Percentiles rank a stretch among this genome's conserved stretches.
Conservation (phyloP, 37 sponge, comb jelly and placozoan species). For the Chondrilla cf. caribensis region DNA sequence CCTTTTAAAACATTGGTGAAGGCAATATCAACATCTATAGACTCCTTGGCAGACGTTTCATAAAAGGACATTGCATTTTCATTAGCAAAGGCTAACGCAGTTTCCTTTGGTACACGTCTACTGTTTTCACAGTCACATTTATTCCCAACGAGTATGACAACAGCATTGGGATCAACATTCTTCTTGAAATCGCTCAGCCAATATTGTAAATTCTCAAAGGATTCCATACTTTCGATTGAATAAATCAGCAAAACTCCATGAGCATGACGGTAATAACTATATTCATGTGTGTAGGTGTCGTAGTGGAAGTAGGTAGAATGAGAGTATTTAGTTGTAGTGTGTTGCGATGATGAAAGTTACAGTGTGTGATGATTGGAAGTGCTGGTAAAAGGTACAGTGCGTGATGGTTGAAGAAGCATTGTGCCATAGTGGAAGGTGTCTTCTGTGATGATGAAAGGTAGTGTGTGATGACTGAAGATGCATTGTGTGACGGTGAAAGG, state of each 20-base stretch:
- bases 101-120: not conserved
- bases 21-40: not conserved
- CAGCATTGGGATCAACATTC: not conserved
- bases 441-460: no score
- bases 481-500: no score
- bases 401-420: no score
- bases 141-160: not conserved
- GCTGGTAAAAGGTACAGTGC: no score
- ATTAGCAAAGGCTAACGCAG: not conserved
- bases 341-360: no score
- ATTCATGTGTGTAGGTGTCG: no score
- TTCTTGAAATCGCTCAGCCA: not conserved
- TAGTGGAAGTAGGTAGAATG: no score
- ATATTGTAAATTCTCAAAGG: not conserved
- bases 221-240: not conserved
- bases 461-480: no score
- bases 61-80: not conserved
- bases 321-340: no score
- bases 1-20: not conserved
- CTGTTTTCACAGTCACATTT: not conserved
- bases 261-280: no score
- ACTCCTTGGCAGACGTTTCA: slow-evolving; percentile 10
- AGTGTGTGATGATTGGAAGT: no score
- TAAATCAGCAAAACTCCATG: not conserved
- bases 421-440: no score